These are phyloP conservation scores for Luperina nickerlii DNA, from an alignment of 2,888 invertebrate species.

Conservation along the genomic window DNA sequence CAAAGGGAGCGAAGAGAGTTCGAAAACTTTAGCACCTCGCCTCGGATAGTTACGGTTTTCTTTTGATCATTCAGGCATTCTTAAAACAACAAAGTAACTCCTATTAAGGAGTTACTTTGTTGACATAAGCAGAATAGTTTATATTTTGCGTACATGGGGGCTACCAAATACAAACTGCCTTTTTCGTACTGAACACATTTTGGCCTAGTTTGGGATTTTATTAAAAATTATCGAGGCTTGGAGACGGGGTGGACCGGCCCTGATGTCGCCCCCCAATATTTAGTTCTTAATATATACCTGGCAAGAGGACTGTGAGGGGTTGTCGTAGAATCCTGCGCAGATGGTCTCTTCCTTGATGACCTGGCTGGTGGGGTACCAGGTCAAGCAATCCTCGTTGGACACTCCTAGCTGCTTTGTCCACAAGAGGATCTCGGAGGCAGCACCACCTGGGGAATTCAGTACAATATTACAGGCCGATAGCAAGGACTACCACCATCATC, in stretches of 20 bases:
- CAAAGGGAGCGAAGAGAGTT: not conserved
- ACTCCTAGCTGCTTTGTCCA: constrained; percentile 85
- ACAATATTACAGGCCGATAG: not conserved
- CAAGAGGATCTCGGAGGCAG: constrained; percentile 81
- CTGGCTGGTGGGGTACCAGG: constrained; percentile 74
- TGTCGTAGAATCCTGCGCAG: constrained; percentile 80
- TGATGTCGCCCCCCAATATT: not conserved
- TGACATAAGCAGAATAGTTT: not conserved
- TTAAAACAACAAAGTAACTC: too few relatives aligned
- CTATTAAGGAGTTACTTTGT: not conserved
- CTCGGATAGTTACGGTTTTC: too few relatives aligned
- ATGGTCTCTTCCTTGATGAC: constrained; percentile 77
- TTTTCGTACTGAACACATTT: not conserved
- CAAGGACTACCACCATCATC: not conserved
- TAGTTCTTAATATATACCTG: constrained; percentile 69
- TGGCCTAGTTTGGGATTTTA: not conserved
- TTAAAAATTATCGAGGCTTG: not conserved
- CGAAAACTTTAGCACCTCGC: not conserved
- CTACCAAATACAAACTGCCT: not conserved
- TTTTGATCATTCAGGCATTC: not conserved
- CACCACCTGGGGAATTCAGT: constrained; percentile 74
- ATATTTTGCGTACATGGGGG: not conserved
- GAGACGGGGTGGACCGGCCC: not conserved
- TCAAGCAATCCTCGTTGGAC: constrained; percentile 78
- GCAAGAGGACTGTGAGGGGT: constrained; percentile 84